phyloP scores from a whole-genome alignment of 2,113 vertebrate genomes.

The Elephantulus edwardii region DNA sequence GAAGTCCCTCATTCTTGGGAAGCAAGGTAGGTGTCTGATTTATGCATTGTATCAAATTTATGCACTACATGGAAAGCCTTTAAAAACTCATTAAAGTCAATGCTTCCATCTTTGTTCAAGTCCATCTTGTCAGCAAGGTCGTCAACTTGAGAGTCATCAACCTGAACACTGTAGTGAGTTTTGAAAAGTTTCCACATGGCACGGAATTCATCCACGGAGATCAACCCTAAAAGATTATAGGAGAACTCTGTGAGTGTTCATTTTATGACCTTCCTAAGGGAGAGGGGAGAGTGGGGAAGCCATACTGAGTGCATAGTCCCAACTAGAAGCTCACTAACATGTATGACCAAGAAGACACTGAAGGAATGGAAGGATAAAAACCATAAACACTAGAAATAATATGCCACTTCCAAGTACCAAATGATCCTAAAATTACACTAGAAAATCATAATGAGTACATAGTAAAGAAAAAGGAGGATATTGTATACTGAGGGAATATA shows the following conservation, averaged over 20 bases:
- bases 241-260: conserved; percentile 43
- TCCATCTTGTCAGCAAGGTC: conserved; percentile 92
- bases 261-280: conserved; percentile 2
- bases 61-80: conserved; percentile 96
- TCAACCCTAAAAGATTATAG: conserved; percentile 87
- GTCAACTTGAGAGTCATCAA: conserved; percentile 86
- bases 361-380: conserved; percentile 37
- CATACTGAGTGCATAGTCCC: background rate
- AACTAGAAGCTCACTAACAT: conserved; percentile 38
- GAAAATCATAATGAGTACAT: background rate
- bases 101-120: conserved; percentile 96
- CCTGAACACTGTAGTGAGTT: conserved; percentile 87
- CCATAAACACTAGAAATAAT: conserved; percentile 29
- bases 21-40: fast-evolving
- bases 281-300: background rate
- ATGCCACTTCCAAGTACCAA: conserved; percentile 23
- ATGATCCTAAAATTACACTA: conserved; percentile 19
- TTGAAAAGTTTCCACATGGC: conserved; percentile 95
- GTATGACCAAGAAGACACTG: background rate
- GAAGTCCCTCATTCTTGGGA: background rate
- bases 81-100: conserved; percentile 97
- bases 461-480: background rate
- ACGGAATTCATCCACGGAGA: conserved; percentile 95
- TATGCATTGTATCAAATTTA: conserved; percentile 83
- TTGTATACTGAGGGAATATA: background rate